Conservation (phyloP, 2,113 vertebrate genomes). For the Narcine bancroftii region DNA sequence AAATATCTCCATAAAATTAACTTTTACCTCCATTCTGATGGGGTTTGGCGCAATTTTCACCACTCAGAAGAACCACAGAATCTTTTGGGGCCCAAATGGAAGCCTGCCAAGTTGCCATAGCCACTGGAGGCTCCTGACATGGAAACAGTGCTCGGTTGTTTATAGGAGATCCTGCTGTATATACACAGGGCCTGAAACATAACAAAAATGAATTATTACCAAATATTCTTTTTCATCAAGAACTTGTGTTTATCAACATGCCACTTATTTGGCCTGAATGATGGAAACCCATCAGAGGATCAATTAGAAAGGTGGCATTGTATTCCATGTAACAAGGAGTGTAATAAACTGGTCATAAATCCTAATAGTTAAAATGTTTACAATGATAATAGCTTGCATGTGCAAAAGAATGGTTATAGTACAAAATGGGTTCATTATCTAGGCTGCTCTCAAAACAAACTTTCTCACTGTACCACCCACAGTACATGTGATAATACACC, state of each 20-base stretch:
- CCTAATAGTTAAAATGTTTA: too few species aligned
- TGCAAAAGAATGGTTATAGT: too few species aligned
- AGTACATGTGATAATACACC: too few species aligned
- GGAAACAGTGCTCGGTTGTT: conserved; percentile 98
- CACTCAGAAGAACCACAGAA: conserved; percentile 85
- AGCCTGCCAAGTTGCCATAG: conserved; percentile 95
- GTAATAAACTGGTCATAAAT: too few species aligned
- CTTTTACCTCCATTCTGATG: conserved; percentile 22
- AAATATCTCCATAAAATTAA: neutral
- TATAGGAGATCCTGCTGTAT: conserved; percentile 87
- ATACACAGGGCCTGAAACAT: conserved; percentile 78
- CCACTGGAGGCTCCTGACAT: conserved; percentile 92
- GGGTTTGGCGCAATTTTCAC: conserved; percentile 76
- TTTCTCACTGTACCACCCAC: too few species aligned
- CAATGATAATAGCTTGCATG: too few species aligned
- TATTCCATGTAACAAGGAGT: too few species aligned
- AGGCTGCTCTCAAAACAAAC: too few species aligned
- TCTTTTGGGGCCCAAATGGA: conserved; percentile 67
- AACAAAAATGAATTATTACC: conserved; percentile 44
- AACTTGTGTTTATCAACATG: neutral
- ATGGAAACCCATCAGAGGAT: too few species aligned
- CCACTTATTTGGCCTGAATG: neutral
- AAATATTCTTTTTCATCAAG: neutral
- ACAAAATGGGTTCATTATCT: too few species aligned
- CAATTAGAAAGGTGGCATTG: too few species aligned